Evolutionary conservation across 1,140 invertebrate genomes (phyloP).

Genomic region (Drosophila serrata): DNA sequence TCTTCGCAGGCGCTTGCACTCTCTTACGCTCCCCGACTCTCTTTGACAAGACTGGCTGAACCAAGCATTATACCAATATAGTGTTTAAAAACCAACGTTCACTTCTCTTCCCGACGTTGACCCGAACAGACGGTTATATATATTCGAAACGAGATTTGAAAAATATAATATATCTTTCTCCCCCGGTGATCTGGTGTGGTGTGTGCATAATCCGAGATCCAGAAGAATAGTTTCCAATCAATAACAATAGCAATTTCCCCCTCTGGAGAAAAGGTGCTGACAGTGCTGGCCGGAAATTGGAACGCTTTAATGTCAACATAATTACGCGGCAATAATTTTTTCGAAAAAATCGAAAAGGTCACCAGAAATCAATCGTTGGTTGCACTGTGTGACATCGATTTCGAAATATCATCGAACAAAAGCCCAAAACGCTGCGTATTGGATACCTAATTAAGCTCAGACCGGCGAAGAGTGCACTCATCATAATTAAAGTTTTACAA

Average conservation of each 20-base stretch:
- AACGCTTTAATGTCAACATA: constrained; percentile 56
- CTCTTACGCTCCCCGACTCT: neutral
- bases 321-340: constrained; percentile 74
- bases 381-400: constrained; percentile 63
- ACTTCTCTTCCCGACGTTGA: constrained; percentile 56
- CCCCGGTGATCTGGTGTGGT: constrained; percentile 28
- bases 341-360: constrained; percentile 49
- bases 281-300: constrained; percentile 61
- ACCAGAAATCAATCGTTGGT: constrained; percentile 56
- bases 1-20: constrained; percentile 21
- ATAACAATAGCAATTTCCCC: constrained; percentile 27
- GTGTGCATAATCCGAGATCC: constrained; percentile 18
- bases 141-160: constrained; percentile 17
- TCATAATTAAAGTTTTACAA: neutral
- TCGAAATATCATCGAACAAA: constrained; percentile 11
- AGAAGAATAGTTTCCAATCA: constrained; percentile 31
- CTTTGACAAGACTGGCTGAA: constrained; percentile 5
- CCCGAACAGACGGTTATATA: constrained; percentile 42
- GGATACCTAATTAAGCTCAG: constrained; percentile 18
- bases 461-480: constrained; percentile 24
- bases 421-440: constrained; percentile 18
- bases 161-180: neutral
- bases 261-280: constrained; percentile 66
- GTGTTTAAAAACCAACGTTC: constrained; percentile 17
- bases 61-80: constrained; percentile 3